Evolutionary conservation across 2,113 vertebrate genomes (phyloP), one percentile per base, ranked within the genome.

Genomic region (Sterrhoptilus dennistouni): DNA sequence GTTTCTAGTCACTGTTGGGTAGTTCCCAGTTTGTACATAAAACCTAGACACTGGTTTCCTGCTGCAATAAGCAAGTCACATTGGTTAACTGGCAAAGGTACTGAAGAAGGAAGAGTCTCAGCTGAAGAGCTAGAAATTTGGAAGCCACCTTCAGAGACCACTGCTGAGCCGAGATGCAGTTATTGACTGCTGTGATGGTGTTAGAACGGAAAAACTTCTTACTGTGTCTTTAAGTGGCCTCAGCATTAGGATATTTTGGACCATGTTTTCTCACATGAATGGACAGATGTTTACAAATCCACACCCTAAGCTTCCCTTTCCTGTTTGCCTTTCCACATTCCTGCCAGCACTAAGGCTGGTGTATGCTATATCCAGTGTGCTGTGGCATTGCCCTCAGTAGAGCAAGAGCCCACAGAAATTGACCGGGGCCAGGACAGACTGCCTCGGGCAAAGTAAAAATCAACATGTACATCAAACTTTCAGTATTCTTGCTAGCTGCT

Each of bases 401-500:
- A 23, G 23, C 19, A 11, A 21, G 56, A 56, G 29, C 56, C 31
- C 5, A 1, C 53, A 15, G 2, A 49, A 5, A 15, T 18, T 18
- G 23, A 19, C 21, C 1, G 1, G 33, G 14, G 63, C 33, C 5
- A 4, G 11, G 35, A 24, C 25, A 47, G 15, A 5, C 3, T 24
- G 38, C 25, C 33, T 11, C 29, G 66, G 14, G n/a, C 17, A 5
- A 66, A n/a, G 8, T 12, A 3, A 25, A 63, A 63, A 38, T 5
- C 11, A 47, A 11, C 8, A 13, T 1, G 0, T 25, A 2, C 7
- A 21, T 22, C 1, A 15, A 2, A 13, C 14, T 16, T 18, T 0
- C 0, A 2, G 5, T 38, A 0, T 18, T 49, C 3, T 24, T 2
- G 0, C 4, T 45, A 8, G 29, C 17, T 72, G 0, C 35, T 63